Percentiles rank a stretch among this genome's conserved stretches.
These are phyloP conservation scores for Gryllus longicercus DNA, from an alignment of 2,888 invertebrate genomes.

Conservation along the genomic window DNA sequence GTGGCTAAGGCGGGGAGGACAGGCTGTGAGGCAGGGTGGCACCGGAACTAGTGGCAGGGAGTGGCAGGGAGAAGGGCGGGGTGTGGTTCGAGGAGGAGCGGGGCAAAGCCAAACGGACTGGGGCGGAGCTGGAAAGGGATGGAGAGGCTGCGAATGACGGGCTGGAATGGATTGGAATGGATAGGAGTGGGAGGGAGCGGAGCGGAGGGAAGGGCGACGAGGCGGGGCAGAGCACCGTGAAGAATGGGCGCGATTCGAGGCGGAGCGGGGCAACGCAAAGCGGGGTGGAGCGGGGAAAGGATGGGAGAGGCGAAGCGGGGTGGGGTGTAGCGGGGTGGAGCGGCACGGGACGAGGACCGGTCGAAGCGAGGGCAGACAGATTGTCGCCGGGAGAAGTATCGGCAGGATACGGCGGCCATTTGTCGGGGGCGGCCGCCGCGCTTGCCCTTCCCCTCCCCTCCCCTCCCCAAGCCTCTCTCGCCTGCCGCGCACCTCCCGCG, in stretches of 20 bases:
- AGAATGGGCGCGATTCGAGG: neutral
- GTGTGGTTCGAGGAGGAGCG: too few relatives aligned
- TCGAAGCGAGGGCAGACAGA: neutral
- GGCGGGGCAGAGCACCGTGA: neutral
- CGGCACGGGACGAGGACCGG: neutral
- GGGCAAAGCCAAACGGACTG: too few relatives aligned
- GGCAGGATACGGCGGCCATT: slow-evolving; percentile 4
- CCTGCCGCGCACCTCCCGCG: neutral
- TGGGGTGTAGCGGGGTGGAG: neutral
- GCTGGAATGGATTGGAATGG: too few relatives aligned
- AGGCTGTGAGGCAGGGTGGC: too few relatives aligned
- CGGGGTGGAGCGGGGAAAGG: neutral
- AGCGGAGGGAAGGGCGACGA: too few relatives aligned
- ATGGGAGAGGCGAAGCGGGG: neutral
- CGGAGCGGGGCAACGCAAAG: neutral
- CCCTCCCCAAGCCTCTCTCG: neutral
- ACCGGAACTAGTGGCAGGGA: too few relatives aligned
- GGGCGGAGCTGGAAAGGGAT: too few relatives aligned
- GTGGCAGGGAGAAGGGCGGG: too few relatives aligned
- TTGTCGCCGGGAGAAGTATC: slow-evolving; percentile 17
- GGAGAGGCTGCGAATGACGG: too few relatives aligned
- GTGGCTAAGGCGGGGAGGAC: too few relatives aligned
- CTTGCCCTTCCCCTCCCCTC: accelerated
- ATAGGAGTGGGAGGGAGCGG: too few relatives aligned
- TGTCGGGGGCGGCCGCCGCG: neutral